These are phyloP conservation scores for Ginglymostoma cirratum DNA, from an alignment of 2,113 vertebrate species.

Conservation along the genomic window DNA sequence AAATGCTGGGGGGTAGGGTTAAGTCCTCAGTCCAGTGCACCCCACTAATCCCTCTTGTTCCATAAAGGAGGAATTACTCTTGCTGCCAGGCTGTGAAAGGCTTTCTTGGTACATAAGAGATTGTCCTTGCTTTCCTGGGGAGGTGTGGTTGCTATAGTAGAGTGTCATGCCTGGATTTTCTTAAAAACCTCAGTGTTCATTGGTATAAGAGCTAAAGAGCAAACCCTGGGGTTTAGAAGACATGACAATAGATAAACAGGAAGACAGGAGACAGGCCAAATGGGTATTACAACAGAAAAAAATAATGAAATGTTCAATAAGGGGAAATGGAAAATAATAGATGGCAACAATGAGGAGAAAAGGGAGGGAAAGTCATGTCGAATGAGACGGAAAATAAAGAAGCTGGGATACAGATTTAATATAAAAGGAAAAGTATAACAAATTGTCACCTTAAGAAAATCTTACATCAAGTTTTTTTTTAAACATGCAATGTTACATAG, in stretches of 20 bases:
- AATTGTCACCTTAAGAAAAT: not conserved
- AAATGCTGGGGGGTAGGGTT: constrained; percentile 69
- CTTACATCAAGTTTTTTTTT: not conserved
- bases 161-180: constrained; percentile 80
- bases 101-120: constrained; percentile 75
- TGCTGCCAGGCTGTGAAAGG: constrained; percentile 82
- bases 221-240: constrained; percentile 77
- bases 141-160: constrained; percentile 89
- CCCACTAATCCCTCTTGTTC: constrained; percentile 89
- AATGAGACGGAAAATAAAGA: not conserved
- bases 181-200: constrained; percentile 71
- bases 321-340: constrained; percentile 88
- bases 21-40: constrained; percentile 81
- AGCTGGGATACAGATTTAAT: not conserved
- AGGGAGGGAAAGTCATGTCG: not conserved
- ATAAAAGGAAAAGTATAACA: not conserved
- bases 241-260: constrained; percentile 77
- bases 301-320: constrained; percentile 86
- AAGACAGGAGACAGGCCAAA: constrained; percentile 86
- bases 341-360: constrained; percentile 66
- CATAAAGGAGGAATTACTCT: constrained; percentile 89
- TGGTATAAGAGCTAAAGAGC: constrained; percentile 65
- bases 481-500: not conserved
- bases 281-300: constrained; percentile 88
- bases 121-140: constrained; percentile 79